Evolutionary conservation across 2,888 invertebrate genomes (phyloP), one percentile per base, ranked within the genome.

Genomic region (Drosophila borborema): DNA sequence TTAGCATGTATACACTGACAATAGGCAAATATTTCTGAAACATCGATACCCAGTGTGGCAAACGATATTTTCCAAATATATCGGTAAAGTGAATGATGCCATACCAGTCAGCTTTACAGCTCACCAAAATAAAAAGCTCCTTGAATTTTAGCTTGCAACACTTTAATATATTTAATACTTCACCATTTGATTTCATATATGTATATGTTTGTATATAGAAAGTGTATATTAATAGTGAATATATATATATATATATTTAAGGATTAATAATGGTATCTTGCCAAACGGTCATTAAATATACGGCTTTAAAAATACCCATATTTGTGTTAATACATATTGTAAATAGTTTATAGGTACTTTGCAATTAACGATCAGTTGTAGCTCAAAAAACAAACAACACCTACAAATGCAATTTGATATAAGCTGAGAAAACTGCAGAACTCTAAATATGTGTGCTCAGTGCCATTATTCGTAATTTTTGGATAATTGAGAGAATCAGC

Each of bases 401-500:
- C 84, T 89, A 82, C 71, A 80, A 85, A 85, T 88, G 85, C 89
- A 72, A 71, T 75, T 72, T 62, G 85, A 88, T 83, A 86, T 86
- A 71, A 78, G 74, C 77, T 74, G 74, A 72, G 82, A 43, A 61
- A 59, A 72, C 72, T 81, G 76, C 18, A 31, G 28, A 41, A 31
- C 31, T 55, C 18, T 40, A 55, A 76, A 78, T 68, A 71, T 69
- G 58, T 49, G 31, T 66, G 18, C 51, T 63, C 54, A 62, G 45
- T 71, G 59, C 63, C 48, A 63, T 45, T 59, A 75, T 43, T 58
- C 40, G 23, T 60, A 56, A 18, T 51, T 34, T 51, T 51, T 28
- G 28, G 31, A 51, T 64, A 67, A 70, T 56, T 68, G 59, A 71
- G 74, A 58, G 79, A 85, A 82, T 81, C 86, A 89, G 86, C 90